phyloP scores from a whole-genome alignment of 2,888 invertebrate species.

The Oscheius sp. region DNA sequence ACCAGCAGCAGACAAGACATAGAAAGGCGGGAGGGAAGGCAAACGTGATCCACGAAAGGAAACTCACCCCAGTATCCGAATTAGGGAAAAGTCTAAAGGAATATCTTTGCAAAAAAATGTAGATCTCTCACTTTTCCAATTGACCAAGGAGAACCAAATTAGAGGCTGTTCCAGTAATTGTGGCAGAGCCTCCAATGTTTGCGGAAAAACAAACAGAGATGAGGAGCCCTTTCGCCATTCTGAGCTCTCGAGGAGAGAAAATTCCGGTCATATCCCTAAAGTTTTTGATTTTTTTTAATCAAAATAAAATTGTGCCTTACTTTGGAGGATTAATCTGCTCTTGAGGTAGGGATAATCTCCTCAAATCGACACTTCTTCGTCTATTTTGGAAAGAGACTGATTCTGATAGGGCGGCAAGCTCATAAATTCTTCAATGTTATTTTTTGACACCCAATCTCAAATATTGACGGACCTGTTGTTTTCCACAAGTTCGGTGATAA shows the following conservation, averaged over 20 bases:
- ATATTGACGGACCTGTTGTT: conserved; percentile 39
- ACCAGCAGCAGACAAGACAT: conserved; percentile 56
- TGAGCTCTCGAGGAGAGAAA: conserved; percentile 47
- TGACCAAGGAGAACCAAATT: conserved; percentile 64
- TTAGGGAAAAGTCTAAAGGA: conserved; percentile 54
- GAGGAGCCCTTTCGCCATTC: conserved; percentile 62
- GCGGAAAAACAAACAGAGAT: conserved; percentile 65
- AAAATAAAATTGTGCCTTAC: neutral
- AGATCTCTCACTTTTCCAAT: conserved; percentile 52
- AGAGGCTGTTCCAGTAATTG: conserved; percentile 66
- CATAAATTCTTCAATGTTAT: conserved; percentile 35
- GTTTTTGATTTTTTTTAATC: neutral
- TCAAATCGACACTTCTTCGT: conserved; percentile 47
- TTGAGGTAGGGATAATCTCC: conserved; percentile 49
- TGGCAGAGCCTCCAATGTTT: conserved; percentile 66
- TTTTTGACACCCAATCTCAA: neutral
- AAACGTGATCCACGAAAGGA: conserved; percentile 63
- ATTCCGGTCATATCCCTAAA: conserved; percentile 35
- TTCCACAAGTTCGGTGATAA: conserved; percentile 56
- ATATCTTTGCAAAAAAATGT: neutral
- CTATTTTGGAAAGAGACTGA: conserved; percentile 26
- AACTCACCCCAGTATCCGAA: conserved; percentile 61
- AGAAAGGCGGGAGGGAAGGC: conserved; percentile 55
- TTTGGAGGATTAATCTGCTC: conserved; percentile 33
- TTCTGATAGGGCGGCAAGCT: conserved; percentile 39